Base-by-base conservation (phyloP, 2,113 vertebrate species). In the Sciurus niger region DNA sequence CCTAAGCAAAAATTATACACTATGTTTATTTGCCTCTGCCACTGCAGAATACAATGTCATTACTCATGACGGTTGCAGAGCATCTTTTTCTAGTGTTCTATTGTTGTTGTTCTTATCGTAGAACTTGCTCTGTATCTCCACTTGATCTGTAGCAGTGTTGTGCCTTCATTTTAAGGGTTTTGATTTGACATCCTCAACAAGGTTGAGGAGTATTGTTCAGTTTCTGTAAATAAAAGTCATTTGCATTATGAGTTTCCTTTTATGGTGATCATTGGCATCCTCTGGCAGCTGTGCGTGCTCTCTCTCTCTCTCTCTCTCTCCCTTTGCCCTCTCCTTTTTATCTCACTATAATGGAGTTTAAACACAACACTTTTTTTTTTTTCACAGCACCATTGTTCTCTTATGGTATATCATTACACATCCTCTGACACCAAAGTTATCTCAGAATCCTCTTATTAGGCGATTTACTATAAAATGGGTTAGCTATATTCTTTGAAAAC, bases 221-320 rank as follows among this genome's bases (percentile, higher is more conserved):
- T 65, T 37, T 82, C 20, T 93, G 34, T 63, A 89, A 58, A 78
- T 46, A 94, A 24, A 82, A 48, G 46, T 53, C 10, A 24, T 37
- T 65, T 79, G 32, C n/a, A 48, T 13, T 58, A 4, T 65, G 80
- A 63, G 9, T 30, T 83, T 16, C 40, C 22, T 68, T 88, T 74
- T 72, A 88, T 58, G 67, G 37, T 34, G 11, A n/a, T 84, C 7
- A 22, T 63, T n/a, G 8, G 18, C 30, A 24, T 46, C 24, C 24
- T 77, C 16, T 25, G 53, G 2, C 3, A 63, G 2, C 37, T 63
- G 22, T 14, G 22, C 8, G 8, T 8, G 0, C 1, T 30, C 25
- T 46, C 4, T 48, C 8, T 7, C 30, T 51, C 78, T 51, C 78
- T 28, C 0, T 22, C 37, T 51, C 2, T n/a, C 32, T 53, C 25